Percentiles rank a stretch among this genome's conserved stretches.
Conservation (phyloP, 2,113 vertebrate genomes). For the Psilopogon haemacephalus region DNA sequence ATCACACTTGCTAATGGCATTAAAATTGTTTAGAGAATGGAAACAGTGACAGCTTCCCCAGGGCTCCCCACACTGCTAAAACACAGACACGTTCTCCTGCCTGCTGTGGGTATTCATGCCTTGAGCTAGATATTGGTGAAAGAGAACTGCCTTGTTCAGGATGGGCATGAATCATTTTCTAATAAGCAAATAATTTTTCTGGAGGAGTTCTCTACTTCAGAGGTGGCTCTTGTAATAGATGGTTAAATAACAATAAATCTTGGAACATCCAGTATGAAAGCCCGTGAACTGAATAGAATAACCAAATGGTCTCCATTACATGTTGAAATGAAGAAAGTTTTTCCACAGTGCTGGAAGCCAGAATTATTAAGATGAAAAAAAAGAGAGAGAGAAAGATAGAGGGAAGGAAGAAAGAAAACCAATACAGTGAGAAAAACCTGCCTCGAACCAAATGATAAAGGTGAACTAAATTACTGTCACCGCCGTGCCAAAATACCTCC, state of each 20-base stretch:
- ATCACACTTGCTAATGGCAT: conserved; percentile 37
- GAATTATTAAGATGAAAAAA: background rate
- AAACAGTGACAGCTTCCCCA: background rate
- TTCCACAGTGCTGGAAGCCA: conserved; percentile 40
- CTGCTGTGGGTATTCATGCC: background rate
- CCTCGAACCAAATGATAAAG: conserved; percentile 51
- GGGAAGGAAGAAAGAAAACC: background rate
- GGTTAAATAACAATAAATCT: conserved; percentile 19
- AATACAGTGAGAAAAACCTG: background rate
- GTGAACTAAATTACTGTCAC: conserved; percentile 27
- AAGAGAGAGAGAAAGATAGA: background rate
- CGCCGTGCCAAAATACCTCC: background rate
- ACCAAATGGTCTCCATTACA: background rate
- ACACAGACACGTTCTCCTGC: conserved; percentile 6
- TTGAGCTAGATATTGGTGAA: background rate
- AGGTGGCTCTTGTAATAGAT: conserved; percentile 3
- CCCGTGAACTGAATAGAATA: background rate
- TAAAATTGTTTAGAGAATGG: conserved; percentile 50
- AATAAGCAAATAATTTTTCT: conserved; percentile 27
- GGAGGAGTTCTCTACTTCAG: background rate
- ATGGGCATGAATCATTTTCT: background rate
- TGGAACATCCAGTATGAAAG: background rate
- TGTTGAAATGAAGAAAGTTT: conserved; percentile 49
- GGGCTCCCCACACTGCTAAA: background rate
- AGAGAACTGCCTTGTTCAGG: conserved; percentile 1